A percentile compares a stretch with the other conserved stretches of the same genome.
Conservation (phyloP, 1,140 invertebrate species). For the Calephelis nemesis region DNA sequence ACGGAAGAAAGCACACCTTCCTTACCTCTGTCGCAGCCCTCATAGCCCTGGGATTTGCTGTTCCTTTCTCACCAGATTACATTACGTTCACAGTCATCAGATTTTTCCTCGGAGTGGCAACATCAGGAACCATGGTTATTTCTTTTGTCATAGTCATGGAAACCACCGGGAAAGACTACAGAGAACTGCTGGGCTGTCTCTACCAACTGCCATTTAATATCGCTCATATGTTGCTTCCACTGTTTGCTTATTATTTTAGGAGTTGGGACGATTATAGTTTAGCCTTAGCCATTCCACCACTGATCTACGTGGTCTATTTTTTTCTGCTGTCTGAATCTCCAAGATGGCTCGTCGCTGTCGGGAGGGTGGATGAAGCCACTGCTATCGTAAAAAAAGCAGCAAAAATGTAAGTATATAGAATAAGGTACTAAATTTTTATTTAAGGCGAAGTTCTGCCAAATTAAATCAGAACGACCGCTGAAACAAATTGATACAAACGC, state of each 20-base stretch:
- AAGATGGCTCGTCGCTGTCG: conserved; percentile 79
- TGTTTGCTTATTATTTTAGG: conserved; percentile 81
- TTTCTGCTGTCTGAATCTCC: conserved; percentile 79
- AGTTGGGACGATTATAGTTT: conserved; percentile 81
- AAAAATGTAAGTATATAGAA: conserved; percentile 49
- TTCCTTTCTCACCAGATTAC: conserved; percentile 81
- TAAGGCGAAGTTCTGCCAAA: too few species aligned
- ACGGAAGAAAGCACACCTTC: conserved; percentile 81
- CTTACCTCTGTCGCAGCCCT: conserved; percentile 79
- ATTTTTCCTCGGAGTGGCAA: conserved; percentile 80
- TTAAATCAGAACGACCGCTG: too few species aligned
- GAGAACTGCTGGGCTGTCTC: conserved; percentile 66
- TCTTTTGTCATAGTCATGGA: conserved; percentile 81
- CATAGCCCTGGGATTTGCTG: conserved; percentile 78
- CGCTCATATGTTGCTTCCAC: conserved; percentile 80
- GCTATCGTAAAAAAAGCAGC: conserved; percentile 74
- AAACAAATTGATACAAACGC: too few species aligned
- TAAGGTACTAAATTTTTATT: background rate
- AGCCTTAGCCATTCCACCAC: conserved; percentile 76
- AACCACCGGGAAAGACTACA: conserved; percentile 55
- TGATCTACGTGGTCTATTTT: conserved; percentile 76
- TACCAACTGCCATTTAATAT: conserved; percentile 78
- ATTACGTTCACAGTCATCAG: conserved; percentile 80
- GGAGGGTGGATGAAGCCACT: conserved; percentile 72
- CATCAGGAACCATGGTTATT: conserved; percentile 81